These are phyloP conservation scores for Helogale parvula DNA, from an alignment of 2,113 vertebrate genomes.

Conservation along the genomic window DNA sequence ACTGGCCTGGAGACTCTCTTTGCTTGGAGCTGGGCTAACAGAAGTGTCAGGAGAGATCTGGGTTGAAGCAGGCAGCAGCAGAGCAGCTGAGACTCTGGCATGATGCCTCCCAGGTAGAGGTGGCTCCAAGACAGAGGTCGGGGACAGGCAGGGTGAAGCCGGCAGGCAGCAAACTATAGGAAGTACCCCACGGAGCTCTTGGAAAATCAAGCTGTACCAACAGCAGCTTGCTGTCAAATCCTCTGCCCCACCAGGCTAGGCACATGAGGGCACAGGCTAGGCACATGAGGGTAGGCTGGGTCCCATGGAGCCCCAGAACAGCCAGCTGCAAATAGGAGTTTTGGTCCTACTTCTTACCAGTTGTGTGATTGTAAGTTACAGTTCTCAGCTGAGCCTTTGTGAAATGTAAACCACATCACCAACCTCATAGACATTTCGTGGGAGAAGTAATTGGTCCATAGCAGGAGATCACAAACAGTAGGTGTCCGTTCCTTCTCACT, in stretches of 20 bases:
- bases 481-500: accelerated
- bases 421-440: neutral
- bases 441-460: neutral
- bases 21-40: neutral
- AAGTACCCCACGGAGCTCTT: neutral
- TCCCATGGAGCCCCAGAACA: neutral
- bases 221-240: neutral
- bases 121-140: neutral
- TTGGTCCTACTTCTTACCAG: neutral
- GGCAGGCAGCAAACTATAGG: neutral
- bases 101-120: neutral
- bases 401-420: neutral
- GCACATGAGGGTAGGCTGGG: neutral
- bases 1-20: neutral
- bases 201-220: neutral
- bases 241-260: neutral
- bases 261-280: neutral
- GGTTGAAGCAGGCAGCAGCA: neutral
- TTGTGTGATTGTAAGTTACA: neutral
- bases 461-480: neutral
- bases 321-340: neutral
- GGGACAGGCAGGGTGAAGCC: neutral
- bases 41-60: neutral
- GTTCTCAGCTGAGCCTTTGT: neutral
- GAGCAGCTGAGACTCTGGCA: neutral